Conservation (phyloP, 92 coral and sea anemone species). For the Parazoanthus darwini region DNA sequence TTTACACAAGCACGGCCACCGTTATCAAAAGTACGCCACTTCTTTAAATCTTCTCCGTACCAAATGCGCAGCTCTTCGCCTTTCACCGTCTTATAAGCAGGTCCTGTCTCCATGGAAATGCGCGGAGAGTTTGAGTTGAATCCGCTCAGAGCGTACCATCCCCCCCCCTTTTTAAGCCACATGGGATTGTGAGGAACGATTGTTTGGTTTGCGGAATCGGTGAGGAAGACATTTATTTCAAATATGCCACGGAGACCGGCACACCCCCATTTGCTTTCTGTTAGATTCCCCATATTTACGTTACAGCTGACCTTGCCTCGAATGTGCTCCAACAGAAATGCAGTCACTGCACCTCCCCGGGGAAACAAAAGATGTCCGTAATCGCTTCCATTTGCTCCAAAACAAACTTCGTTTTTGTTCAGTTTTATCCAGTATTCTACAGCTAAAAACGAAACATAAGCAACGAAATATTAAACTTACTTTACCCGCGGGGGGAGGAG, state of each 20-base stretch:
- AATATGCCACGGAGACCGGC: background rate
- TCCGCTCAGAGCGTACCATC: background rate
- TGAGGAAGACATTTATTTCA: background rate
- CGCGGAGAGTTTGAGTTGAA: background rate
- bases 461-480: too few species aligned
- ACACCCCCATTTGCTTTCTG: background rate
- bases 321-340: background rate
- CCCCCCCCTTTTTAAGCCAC: background rate
- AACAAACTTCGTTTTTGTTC: background rate
- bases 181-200: conserved; percentile 10
- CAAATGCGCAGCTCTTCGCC: conserved; percentile 1
- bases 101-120: background rate
- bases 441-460: too few species aligned
- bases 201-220: background rate
- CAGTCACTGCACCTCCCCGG: background rate
- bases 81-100: background rate
- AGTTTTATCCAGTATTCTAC: too few species aligned
- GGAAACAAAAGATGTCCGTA: background rate
- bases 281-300: background rate
- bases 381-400: background rate
- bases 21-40: background rate
- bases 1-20: conserved; percentile 8
- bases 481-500: too few species aligned
- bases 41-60: conserved; percentile 22
- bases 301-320: conserved; percentile 11